Conservation (phyloP, 2,888 invertebrate genomes). For the Drosophila demipolita region DNA sequence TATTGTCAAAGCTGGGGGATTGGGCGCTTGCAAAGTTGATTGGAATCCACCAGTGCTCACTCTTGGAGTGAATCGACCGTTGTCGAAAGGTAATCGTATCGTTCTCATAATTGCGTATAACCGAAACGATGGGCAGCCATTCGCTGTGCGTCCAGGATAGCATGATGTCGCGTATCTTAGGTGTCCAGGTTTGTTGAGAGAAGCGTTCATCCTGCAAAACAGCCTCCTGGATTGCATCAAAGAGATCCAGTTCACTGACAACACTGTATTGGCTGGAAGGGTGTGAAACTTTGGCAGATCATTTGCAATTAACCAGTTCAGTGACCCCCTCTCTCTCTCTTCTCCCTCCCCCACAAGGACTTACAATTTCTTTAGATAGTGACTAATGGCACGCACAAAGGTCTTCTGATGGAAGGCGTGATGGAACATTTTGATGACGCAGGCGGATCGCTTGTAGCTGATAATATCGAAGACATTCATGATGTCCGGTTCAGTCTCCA, state of each 20-base stretch:
- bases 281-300: slow-evolving; percentile 77
- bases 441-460: slow-evolving; percentile 87
- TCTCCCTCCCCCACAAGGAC: slow-evolving; percentile 43
- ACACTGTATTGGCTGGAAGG: slow-evolving; percentile 80
- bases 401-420: slow-evolving; percentile 82
- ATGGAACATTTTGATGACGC: slow-evolving; percentile 83
- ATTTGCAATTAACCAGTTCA: slow-evolving; percentile 79
- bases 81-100: slow-evolving; percentile 87
- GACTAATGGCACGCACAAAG: slow-evolving; percentile 76
- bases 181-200: slow-evolving; percentile 59
- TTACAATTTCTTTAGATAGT: slow-evolving; percentile 82
- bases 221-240: slow-evolving; percentile 74
- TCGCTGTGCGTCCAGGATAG: slow-evolving; percentile 88
- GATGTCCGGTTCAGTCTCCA: slow-evolving; percentile 80
- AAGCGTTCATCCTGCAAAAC: slow-evolving; percentile 66
- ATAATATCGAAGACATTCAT: slow-evolving; percentile 87
- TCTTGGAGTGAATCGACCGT: slow-evolving; percentile 64
- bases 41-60: slow-evolving; percentile 83
- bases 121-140: slow-evolving; percentile 87
- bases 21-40: slow-evolving; percentile 81
- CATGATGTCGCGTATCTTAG: slow-evolving; percentile 86
- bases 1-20: slow-evolving; percentile 71
- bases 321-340: slow-evolving; percentile 12
- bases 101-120: slow-evolving; percentile 85
- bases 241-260: slow-evolving; percentile 82